These are phyloP conservation scores for Sisor rabdophorus DNA, from an alignment of 2,113 vertebrate species.

Conservation along the genomic window DNA sequence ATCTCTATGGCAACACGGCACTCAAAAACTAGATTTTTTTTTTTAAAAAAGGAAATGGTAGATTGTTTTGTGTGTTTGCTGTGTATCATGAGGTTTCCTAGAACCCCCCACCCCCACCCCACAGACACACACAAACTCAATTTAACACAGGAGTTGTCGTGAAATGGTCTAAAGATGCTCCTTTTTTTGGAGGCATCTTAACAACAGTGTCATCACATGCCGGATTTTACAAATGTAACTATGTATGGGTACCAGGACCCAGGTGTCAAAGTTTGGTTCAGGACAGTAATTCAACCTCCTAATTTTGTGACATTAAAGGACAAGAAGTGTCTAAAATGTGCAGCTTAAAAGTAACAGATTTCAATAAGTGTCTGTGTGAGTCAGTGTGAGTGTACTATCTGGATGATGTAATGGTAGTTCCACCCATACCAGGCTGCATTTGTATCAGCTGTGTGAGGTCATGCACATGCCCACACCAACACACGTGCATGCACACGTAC, in stretches of 20 bases:
- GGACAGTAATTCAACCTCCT: background rate
- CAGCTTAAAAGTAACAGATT: slow-evolving; percentile 6
- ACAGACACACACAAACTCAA: background rate
- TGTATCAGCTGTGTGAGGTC: slow-evolving; percentile 28
- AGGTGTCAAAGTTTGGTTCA: background rate
- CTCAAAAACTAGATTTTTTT: slow-evolving; percentile 43
- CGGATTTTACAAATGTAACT: background rate
- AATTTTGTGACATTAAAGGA: slow-evolving; percentile 3
- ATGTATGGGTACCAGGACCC: background rate
- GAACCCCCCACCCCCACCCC: background rate
- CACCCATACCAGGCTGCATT: slow-evolving; percentile 20
- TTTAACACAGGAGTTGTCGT: slow-evolving; percentile 12
- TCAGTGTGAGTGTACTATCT: slow-evolving; percentile 36
- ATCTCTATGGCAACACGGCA: slow-evolving; percentile 66
- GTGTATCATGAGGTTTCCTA: background rate
- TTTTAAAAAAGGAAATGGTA: slow-evolving; percentile 33
- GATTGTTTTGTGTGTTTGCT: slow-evolving; percentile 31
- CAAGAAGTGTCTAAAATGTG: background rate
- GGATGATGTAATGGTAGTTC: slow-evolving; percentile 43
- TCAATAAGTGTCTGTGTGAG: slow-evolving; percentile 18
- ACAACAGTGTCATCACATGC: slow-evolving; percentile 5
- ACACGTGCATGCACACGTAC: background rate
- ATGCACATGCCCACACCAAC: background rate
- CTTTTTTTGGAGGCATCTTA: background rate
- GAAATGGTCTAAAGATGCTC: slow-evolving; percentile 32